Evolutionary conservation across 2,888 invertebrate species (phyloP).

Genomic region (Tachina grossa): DNA sequence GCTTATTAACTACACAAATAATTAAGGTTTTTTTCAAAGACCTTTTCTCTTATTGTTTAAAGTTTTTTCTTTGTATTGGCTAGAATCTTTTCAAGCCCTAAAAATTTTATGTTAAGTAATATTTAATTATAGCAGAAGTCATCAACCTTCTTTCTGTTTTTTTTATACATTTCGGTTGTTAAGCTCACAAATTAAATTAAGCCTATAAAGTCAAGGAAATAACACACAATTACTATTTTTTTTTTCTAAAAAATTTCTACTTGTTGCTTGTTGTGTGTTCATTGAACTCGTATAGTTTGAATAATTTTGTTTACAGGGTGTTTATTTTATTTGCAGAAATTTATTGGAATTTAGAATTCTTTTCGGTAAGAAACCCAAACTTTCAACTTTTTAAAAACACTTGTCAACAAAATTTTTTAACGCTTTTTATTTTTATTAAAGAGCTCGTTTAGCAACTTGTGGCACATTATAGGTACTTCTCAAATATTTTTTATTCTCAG

Average conservation of each 20-base stretch:
- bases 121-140: slow-evolving; percentile 35
- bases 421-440: too few species aligned
- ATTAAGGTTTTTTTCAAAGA: background rate
- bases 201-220: slow-evolving; percentile 39
- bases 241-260: slow-evolving; percentile 17
- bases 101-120: slow-evolving; percentile 19
- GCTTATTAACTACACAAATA: slow-evolving; percentile 23
- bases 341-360: background rate
- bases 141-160: slow-evolving; percentile 47
- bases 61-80: background rate
- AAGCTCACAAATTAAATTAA: slow-evolving; percentile 44
- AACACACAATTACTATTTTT: slow-evolving; percentile 7
- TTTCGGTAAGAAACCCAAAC: too few species aligned
- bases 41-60: slow-evolving; percentile 6
- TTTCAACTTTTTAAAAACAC: too few species aligned
- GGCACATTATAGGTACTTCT: too few species aligned
- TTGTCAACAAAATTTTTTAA: too few species aligned
- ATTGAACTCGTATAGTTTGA: slow-evolving; percentile 36
- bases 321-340: background rate
- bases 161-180: background rate
- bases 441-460: too few species aligned
- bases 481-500: too few species aligned
- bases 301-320: background rate
- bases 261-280: slow-evolving; percentile 25
- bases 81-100: background rate